These are phyloP conservation scores for Ormyrus pomaceus DNA, from an alignment of 2,888 invertebrate genomes.

Conservation along the genomic window DNA sequence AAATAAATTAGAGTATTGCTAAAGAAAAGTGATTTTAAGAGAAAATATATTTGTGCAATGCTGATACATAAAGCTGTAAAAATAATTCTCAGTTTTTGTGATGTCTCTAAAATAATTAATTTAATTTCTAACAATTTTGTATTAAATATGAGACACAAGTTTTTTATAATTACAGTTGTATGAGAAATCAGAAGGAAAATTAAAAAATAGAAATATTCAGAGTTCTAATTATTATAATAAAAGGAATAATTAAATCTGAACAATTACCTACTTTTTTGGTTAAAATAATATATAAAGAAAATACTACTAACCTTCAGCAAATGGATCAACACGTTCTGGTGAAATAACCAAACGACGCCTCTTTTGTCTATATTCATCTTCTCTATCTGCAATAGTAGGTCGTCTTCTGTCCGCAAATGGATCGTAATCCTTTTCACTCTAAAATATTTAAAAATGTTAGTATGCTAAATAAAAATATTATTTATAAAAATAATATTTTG, in stretches of 20 bases:
- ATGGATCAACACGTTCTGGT: constrained; percentile 97
- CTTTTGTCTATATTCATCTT: constrained; percentile 96
- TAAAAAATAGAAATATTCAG: constrained; percentile 13
- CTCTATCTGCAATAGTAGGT: constrained; percentile 95
- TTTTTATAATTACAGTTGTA: constrained; percentile 4
- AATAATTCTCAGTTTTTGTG: background rate
- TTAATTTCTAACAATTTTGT: no score
- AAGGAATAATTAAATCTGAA: constrained; percentile 39
- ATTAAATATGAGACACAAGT: no score
- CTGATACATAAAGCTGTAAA: background rate
- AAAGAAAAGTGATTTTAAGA: background rate
- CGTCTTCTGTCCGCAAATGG: constrained; percentile 94
- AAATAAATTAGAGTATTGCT: background rate
- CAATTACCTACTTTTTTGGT: constrained; percentile 44
- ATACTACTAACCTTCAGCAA: constrained; percentile 92
- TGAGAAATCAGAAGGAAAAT: constrained; percentile 1
- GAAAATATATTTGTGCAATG: constrained; percentile 6
- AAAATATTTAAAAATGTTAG: constrained; percentile 54
- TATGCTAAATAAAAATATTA: constrained; percentile 11
- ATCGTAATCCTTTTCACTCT: constrained; percentile 95
- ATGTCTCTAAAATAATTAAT: no score
- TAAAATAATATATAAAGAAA: constrained; percentile 50
- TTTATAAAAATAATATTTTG: background rate
- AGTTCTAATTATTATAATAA: background rate
- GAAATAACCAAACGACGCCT: constrained; percentile 94